These are phyloP conservation scores for Campoletis sonorensis DNA, from an alignment of 1,140 invertebrate genomes.

Conservation along the genomic window DNA sequence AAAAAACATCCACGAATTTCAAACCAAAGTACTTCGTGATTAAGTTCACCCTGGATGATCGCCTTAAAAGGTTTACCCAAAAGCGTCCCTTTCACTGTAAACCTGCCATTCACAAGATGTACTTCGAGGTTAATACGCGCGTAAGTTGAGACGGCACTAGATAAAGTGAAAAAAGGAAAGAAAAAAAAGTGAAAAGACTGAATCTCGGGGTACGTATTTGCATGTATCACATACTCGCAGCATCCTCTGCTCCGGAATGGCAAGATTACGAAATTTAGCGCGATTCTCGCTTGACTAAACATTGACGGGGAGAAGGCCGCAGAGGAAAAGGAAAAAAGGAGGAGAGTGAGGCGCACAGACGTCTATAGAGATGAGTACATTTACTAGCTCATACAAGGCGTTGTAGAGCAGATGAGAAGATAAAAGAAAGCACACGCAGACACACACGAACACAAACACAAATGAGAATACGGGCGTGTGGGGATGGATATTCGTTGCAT, in stretches of 20 bases:
- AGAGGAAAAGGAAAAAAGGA: background rate
- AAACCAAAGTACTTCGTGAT: too few species aligned
- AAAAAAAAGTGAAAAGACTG: background rate
- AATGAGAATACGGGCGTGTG: background rate
- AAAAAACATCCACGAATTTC: too few species aligned
- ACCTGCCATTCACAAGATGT: too few species aligned
- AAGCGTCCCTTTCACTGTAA: too few species aligned
- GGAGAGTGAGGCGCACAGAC: background rate
- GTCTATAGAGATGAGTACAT: constrained; percentile 13
- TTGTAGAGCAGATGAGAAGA: constrained; percentile 9
- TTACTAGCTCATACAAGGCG: background rate
- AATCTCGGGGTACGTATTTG: background rate
- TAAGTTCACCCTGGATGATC: too few species aligned
- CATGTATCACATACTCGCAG: background rate
- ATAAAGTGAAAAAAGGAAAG: background rate
- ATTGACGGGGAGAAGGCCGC: background rate
- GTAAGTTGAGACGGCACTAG: too few species aligned
- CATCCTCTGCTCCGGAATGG: constrained; percentile 2
- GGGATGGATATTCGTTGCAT: constrained; percentile 19
- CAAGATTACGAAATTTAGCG: constrained; percentile 13
- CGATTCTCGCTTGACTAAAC: background rate
- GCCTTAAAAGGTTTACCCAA: too few species aligned
- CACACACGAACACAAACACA: too few species aligned
- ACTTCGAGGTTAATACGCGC: background rate
- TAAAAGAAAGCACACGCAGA: constrained; percentile 14